Evolutionary conservation across 2,113 vertebrate genomes (phyloP).

Genomic region (Oncorhynchus gorbuscha): DNA sequence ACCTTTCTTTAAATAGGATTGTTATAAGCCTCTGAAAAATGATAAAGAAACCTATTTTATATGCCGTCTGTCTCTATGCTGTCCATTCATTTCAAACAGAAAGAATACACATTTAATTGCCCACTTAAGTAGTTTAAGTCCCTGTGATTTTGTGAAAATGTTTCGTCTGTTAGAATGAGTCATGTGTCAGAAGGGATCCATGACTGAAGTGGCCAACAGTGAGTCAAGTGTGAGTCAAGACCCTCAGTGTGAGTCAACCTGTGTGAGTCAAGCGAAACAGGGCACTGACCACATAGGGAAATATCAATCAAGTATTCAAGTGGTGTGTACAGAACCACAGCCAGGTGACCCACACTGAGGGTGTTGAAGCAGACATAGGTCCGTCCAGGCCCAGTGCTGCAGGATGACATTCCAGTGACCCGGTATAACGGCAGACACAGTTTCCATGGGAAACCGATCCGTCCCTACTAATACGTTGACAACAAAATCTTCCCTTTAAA

Average conservation of each 20-base stretch:
- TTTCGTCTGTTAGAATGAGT: no score
- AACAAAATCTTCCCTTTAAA: conserved; percentile 14
- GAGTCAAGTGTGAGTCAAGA: no score
- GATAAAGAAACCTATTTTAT: background rate
- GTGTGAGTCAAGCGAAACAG: no score
- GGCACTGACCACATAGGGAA: background rate
- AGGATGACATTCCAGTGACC: conserved; percentile 38
- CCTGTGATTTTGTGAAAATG: no score
- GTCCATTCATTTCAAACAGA: background rate
- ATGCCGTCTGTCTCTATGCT: background rate
- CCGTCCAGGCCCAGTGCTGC: background rate
- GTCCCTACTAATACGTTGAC: conserved; percentile 50
- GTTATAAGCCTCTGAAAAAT: no score
- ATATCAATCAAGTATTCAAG: conserved; percentile 5
- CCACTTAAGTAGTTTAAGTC: no score
- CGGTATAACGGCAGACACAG: background rate
- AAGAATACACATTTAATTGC: conserved; percentile 7
- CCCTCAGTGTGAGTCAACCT: no score
- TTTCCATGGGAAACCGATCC: conserved; percentile 52
- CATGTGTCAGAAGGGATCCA: no score
- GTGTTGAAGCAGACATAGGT: conserved; percentile 27
- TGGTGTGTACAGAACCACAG: conserved; percentile 2
- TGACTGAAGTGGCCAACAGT: no score
- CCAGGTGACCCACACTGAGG: conserved; percentile 22
- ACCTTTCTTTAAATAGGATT: no score